A percentile compares a stretch with the other conserved stretches of the same genome.
Evolutionary conservation across 1,140 invertebrate genomes (phyloP).

Genomic region (Drosophila orosa): DNA sequence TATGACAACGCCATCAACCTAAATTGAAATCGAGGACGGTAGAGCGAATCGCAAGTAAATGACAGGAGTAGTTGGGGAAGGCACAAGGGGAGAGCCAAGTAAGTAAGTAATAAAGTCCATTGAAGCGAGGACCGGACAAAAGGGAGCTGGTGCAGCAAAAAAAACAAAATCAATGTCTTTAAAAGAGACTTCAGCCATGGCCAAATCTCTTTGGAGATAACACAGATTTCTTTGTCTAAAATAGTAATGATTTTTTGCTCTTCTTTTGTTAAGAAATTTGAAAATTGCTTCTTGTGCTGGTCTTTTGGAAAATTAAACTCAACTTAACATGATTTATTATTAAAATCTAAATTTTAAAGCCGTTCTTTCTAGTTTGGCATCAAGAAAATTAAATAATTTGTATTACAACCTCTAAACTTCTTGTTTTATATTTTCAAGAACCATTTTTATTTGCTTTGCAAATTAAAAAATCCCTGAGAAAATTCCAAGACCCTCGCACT

Average conservation of each 20-base stretch:
- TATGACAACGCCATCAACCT: slow-evolving; percentile 85
- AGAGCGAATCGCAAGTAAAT: slow-evolving; percentile 48
- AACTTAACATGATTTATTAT: background rate
- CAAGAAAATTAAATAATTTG: background rate
- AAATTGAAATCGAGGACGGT: slow-evolving; percentile 75
- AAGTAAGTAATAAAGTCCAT: slow-evolving; percentile 74
- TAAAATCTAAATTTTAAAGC: background rate
- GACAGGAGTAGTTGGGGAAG: slow-evolving; percentile 36
- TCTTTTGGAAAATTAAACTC: background rate
- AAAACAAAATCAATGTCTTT: slow-evolving; percentile 21
- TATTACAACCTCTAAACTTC: background rate
- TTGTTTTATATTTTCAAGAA: background rate
- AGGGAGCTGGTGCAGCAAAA: slow-evolving; percentile 15
- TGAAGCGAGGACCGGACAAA: slow-evolving; percentile 39
- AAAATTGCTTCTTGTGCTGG: background rate
- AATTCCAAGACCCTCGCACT: background rate
- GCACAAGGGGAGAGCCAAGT: slow-evolving; percentile 16
- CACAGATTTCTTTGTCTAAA: background rate
- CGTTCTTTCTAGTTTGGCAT: background rate
- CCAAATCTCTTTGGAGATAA: slow-evolving; percentile 16
- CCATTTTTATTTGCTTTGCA: background rate
- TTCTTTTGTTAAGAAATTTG: background rate
- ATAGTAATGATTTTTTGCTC: background rate
- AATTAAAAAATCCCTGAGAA: background rate
- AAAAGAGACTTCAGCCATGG: slow-evolving; percentile 3